A percentile compares a stretch with the other conserved stretches of the same genome.
Conservation (phyloP, 2,888 invertebrate genomes). For the Xanthia togata region DNA sequence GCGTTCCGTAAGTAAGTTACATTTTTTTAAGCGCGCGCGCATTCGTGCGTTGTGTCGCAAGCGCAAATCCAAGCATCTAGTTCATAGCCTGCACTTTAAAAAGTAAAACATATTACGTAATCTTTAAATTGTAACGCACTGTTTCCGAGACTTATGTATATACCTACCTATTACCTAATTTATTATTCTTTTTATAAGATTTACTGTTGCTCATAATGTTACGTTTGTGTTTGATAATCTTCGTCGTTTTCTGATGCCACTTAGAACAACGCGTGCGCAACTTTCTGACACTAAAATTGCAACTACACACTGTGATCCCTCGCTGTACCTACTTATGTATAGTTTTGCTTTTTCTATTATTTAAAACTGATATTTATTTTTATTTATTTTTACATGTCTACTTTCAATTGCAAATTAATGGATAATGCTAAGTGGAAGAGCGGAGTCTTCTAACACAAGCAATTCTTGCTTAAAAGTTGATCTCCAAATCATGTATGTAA, state of each 20-base stretch:
- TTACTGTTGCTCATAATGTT: slow-evolving; percentile 10
- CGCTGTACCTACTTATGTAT: no score
- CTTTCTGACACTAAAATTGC: slow-evolving; percentile 9
- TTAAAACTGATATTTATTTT: no score
- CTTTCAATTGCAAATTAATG: not conserved
- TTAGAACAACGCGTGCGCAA: not conserved
- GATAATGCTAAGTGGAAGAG: not conserved
- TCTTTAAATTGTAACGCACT: slow-evolving; percentile 63
- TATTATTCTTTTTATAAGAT: slow-evolving; percentile 27
- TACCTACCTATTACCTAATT: slow-evolving; percentile 43
- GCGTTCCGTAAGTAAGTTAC: slow-evolving; percentile 13
- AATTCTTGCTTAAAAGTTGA: not conserved
- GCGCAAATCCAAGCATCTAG: slow-evolving; percentile 47
- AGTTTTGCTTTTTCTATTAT: no score
- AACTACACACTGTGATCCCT: not conserved
- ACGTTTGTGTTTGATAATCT: slow-evolving; percentile 12
- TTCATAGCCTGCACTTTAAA: slow-evolving; percentile 46
- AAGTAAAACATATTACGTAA: slow-evolving; percentile 62
- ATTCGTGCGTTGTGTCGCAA: slow-evolving; percentile 54
- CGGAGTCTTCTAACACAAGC: not conserved
- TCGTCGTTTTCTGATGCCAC: not conserved
- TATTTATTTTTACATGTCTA: not conserved
- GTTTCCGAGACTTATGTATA: slow-evolving; percentile 53
- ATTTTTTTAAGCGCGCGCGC: slow-evolving; percentile 27
- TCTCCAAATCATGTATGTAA: not conserved